Percentiles rank a stretch among this genome's conserved stretches.
These are phyloP conservation scores for Agriopis marginaria DNA, from an alignment of 2,888 invertebrate genomes.

Conservation along the genomic window DNA sequence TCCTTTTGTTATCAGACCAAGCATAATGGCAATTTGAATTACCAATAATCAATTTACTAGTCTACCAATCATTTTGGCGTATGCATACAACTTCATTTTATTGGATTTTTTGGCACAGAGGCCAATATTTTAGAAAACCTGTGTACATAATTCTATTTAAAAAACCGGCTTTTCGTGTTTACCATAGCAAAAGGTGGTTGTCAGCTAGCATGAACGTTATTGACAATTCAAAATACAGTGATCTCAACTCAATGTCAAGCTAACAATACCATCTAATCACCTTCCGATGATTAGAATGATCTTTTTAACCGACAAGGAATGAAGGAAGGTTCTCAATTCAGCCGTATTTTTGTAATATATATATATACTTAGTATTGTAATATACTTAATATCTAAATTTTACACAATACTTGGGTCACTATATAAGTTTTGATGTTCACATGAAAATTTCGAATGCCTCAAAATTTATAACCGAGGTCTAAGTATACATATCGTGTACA, in stretches of 20 bases:
- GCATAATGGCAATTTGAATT: conserved; percentile 5
- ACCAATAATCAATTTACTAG: not conserved
- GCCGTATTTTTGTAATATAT: too few relatives aligned
- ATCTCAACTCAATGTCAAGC: conserved; percentile 32
- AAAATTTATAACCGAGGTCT: too few relatives aligned
- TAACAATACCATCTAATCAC: conserved; percentile 5
- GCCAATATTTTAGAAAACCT: conserved; percentile 1
- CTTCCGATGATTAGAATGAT: not conserved
- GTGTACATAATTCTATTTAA: not conserved
- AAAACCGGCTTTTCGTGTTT: conserved; percentile 42
- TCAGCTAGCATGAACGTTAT: conserved; percentile 1
- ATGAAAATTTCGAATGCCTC: too few relatives aligned
- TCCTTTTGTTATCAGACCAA: conserved; percentile 22
- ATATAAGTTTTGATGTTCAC: too few relatives aligned
- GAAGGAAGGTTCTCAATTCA: not conserved
- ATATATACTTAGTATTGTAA: too few relatives aligned
- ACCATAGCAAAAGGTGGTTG: conserved; percentile 26
- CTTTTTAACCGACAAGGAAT: not conserved
- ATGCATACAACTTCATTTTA: not conserved
- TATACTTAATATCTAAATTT: too few relatives aligned
- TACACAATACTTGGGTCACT: too few relatives aligned
- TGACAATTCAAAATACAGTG: conserved; percentile 22
- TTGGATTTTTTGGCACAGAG: not conserved
- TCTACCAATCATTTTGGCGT: not conserved
- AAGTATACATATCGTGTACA: too few relatives aligned